Evolutionary conservation across 2,797 vertebrate species (phyloP).

Genomic region (Schizothorax lantsangensis): DNA sequence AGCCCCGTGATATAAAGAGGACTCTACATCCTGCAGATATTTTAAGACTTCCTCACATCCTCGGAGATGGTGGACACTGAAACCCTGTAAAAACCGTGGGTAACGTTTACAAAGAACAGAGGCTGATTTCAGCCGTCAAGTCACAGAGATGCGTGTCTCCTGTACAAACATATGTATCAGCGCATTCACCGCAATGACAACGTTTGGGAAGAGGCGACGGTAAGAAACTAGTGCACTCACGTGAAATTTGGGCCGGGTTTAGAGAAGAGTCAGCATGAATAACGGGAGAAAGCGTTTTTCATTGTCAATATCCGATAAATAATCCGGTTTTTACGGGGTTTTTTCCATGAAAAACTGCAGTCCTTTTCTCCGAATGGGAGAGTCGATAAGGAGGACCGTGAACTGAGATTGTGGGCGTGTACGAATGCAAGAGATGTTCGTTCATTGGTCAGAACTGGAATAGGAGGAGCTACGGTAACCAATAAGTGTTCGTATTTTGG

Average conservation of each 20-base stretch:
- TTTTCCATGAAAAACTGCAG: constrained; percentile 16
- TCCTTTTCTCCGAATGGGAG: constrained; percentile 40
- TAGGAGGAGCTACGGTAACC: constrained; percentile 24
- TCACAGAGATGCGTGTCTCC: neutral
- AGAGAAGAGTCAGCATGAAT: constrained; percentile 40
- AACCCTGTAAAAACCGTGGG: neutral
- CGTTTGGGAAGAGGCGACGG: constrained; percentile 30
- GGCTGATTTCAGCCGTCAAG: neutral
- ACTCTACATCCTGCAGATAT: constrained; percentile 47
- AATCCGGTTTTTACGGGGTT: constrained; percentile 7
- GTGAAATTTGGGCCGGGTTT: constrained; percentile 25
- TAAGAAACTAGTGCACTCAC: constrained; percentile 50
- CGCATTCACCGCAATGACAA: constrained; percentile 19
- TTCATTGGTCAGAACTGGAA: constrained; percentile 19
- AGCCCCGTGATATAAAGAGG: constrained; percentile 15
- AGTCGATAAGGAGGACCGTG: constrained; percentile 44
- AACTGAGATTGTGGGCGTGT: constrained; percentile 48
- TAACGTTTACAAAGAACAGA: neutral
- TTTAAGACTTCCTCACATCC: constrained; percentile 36
- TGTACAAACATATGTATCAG: constrained; percentile 13
- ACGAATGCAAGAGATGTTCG: neutral
- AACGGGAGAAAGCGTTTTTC: neutral
- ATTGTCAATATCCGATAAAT: constrained; percentile 34
- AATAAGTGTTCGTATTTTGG: constrained; percentile 1
- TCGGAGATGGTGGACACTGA: neutral